Evolutionary conservation across 2,797 vertebrate genomes (phyloP), one percentile per base, ranked within the genome.

Genomic region (Sebastes itinus): DNA sequence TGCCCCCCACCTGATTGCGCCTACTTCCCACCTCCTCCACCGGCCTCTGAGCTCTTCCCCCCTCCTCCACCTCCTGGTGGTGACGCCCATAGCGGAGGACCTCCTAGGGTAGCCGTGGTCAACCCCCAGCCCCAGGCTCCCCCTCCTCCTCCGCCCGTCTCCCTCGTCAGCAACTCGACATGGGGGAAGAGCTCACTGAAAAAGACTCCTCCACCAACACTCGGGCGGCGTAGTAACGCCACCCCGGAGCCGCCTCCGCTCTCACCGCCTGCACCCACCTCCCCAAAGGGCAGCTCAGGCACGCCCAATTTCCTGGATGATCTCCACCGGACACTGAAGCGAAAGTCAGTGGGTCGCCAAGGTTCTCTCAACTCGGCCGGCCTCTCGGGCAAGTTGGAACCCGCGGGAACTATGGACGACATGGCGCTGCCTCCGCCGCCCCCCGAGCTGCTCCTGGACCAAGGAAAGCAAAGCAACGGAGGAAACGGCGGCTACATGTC

Each of bases 231-330:
- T 22, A 97, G 95, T 0, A 97, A 98, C 92, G 95, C 95, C 88
- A 97, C 96, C 46, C 96, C 97, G 1, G 96, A 98, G 82, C 96
- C 97, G 0, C 97, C 96, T 18, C 82, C 87, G 0, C 4, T 94
- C 0, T 97, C 97, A 23, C 90, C 94, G 0, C 93, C 95, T 65
- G 69, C 94, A 80, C 90, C 94, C 23, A 93, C 94, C 66, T 97
- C 97, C 22, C 98, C 98, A 0, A 99, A 99, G 82, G 94, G 97
- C 71, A 90, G 96, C 94, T 95, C 96, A 0, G 97, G 97, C 77
- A 97, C 98, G 93, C 97, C 97, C 2, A 98, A 97, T 20, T 99
- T 99, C 92, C 92, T 99, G 88, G 97, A 97, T 1, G 98, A 99
- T 90, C 97, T 99, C 79, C 95, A 97, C 93, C 95, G 97, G 96